Evolutionary conservation across 2,888 invertebrate genomes (phyloP), one percentile per base, ranked within the genome.

Genomic region (Catocala sponsa): DNA sequence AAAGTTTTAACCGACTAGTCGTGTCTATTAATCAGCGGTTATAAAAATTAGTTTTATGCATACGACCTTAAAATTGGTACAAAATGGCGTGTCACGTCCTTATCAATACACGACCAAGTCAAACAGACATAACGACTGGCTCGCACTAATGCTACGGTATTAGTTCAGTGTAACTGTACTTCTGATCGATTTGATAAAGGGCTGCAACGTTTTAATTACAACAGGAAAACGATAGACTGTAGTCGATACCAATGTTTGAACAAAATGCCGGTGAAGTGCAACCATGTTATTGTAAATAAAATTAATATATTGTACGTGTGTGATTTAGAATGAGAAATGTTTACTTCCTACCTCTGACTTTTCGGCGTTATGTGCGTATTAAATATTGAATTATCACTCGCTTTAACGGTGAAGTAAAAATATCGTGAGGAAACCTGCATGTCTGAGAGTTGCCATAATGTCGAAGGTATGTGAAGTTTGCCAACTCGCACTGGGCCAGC

Each of bases 111-210:
- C 50, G 49, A 47, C 12, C 35, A 65, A 70, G 58, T 59, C 63
- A 71, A 74, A 74, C 57, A 63, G 53, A 71, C 56, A 35, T 47
- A 60, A 46, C 60, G 55, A 67, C 63, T 62, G 64, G 54, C 41
- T 44, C 52, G 54, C 42, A 59, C 53, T 68, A 71, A 67, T 65
- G 50, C 59, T 43, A 49, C 46, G 49, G 59, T 59, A 63, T 68
- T 73, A 66, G 59, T 63, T 13, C 65, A 54, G 6, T 72, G 65
- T 76, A 64, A 73, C 63, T 51, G 59, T 59, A 63, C 60, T 70
- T 70, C 15, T 70, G 68, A 73, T 71, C 66, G 71, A 58, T 52
- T 41, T 49, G 73, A 73, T 75, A 71, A 66, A 62, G 70, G 62
- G 54, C 55, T 55, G 61, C 56, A 53, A 58, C 49, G 46, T 73